Percentiles rank a stretch among this genome's conserved stretches.
phyloP scores from a whole-genome alignment of 2,113 vertebrate genomes.

The Siniperca knerii region DNA sequence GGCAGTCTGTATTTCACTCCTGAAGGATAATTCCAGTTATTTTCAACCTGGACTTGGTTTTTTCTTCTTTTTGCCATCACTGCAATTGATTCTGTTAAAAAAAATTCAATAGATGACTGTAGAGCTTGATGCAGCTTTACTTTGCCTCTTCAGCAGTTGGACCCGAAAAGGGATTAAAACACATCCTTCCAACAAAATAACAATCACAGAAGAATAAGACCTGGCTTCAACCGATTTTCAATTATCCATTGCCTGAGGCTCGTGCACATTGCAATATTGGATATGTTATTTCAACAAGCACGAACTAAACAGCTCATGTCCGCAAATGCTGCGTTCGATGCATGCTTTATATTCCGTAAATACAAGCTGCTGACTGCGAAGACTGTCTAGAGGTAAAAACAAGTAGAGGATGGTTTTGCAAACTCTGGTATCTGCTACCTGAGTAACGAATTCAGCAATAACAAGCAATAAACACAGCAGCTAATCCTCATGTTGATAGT shows the following conservation, averaged over 20 bases:
- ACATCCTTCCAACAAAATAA: slow-evolving; percentile 51
- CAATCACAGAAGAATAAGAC: slow-evolving; percentile 48
- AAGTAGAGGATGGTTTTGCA: slow-evolving; percentile 29
- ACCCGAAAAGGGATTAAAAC: slow-evolving; percentile 41
- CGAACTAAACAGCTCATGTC: slow-evolving; percentile 12
- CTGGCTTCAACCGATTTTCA: slow-evolving; percentile 54
- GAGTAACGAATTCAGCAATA: slow-evolving; percentile 35
- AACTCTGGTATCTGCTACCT: slow-evolving; percentile 55
- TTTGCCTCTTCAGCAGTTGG: slow-evolving; percentile 32
- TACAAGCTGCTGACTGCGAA: slow-evolving; percentile 42
- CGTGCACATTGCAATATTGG: slow-evolving; percentile 24
- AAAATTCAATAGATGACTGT: slow-evolving; percentile 23
- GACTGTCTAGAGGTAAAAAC: slow-evolving; percentile 43
- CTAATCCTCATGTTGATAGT: slow-evolving; percentile 41
- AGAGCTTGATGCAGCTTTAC: slow-evolving; percentile 14
- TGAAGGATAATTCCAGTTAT: not conserved
- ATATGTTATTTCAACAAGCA: slow-evolving; percentile 57
- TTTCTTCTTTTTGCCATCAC: not conserved
- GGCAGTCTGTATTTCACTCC: slow-evolving; percentile 1
- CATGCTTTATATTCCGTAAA: slow-evolving; percentile 47
- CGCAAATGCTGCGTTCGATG: slow-evolving; percentile 37
- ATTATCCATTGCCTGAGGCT: slow-evolving; percentile 55
- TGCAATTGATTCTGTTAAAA: slow-evolving; percentile 15
- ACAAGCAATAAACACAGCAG: slow-evolving; percentile 39
- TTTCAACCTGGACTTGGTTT: not conserved